Percentiles rank a stretch among this genome's conserved stretches.
Evolutionary conservation across 2,797 vertebrate species (phyloP).

Genomic region (Galago senegalensis): DNA sequence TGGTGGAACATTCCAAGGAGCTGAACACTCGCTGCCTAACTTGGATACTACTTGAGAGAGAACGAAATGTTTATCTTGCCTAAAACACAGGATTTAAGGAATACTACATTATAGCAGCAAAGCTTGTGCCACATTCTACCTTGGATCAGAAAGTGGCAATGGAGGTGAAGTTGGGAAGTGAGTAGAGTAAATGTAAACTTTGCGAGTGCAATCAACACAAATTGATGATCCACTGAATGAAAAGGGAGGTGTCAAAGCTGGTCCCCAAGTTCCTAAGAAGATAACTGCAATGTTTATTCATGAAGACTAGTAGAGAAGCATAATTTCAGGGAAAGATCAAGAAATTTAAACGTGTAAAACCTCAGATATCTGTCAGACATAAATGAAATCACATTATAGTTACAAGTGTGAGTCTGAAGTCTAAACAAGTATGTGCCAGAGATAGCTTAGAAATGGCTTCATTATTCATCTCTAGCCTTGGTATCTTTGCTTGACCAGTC

Average conservation of each 20-base stretch:
- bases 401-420: background rate
- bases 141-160: background rate
- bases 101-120: background rate
- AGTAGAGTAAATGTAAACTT: background rate
- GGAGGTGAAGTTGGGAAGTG: background rate
- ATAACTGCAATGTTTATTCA: background rate
- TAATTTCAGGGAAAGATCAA: background rate
- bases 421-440: background rate
- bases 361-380: background rate
- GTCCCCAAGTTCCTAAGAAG: background rate
- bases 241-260: background rate
- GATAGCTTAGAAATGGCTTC: background rate
- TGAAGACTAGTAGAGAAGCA: background rate
- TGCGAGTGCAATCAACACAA: background rate
- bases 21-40: background rate
- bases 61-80: background rate
- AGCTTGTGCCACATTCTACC: background rate
- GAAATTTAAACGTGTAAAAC: constrained; percentile 28
- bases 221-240: background rate
- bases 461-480: background rate
- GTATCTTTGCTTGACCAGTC: background rate
- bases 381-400: background rate
- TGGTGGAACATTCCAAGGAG: background rate
- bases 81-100: background rate
- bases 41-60: background rate